Base-by-base conservation (phyloP, 1,140 invertebrate genomes). In the Penaeus vannamei region DNA sequence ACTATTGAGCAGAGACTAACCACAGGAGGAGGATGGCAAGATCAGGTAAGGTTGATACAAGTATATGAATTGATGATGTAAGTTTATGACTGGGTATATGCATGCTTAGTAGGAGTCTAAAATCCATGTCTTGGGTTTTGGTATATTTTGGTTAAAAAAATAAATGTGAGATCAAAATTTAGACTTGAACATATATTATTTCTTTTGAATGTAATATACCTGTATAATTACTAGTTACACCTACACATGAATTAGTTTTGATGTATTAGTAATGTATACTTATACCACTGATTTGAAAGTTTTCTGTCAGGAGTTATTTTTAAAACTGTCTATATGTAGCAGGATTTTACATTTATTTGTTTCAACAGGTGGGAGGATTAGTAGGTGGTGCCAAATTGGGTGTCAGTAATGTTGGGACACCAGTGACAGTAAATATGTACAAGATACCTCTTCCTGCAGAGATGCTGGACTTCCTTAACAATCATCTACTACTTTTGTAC, bases 11-110 rank as follows among this genome's bases (percentile, higher is more conserved):
- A 95, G 91, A 90, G 94, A 91, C 91, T 95, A 86, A 95, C 94
- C 12, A 95, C 94, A 46, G 93, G 93, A 42, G 94, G 94, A 36
- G 94, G 94, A 2, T 95, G 94, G 94, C 94, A 95, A 92, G 94
- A 95, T 90, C 94, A 94, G 91, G 93, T 94, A 14, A 93, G 94
- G 62, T 94, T 94, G 0, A 36, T 23, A 72, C 19, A 36, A 23
- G 91, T 94, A 26, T 79, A 26, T 77, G 22, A 79, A 32, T 32
- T 29, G 22, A 79, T 42, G 22, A 23, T 79, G 14, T 36, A 7
- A 20, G 76, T 36, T 17, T 79, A 36, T 26, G 36, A 42, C 1
- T 26, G 12, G 42, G 7, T 17, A 79, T 29, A 79, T 26, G 42
- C 14, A 36, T 79, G 26, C 72, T 77, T 36, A 32, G 26, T n/a